These are phyloP conservation scores for Heterodera schachtii DNA, from an alignment of 1,140 invertebrate genomes.

Conservation along the genomic window DNA sequence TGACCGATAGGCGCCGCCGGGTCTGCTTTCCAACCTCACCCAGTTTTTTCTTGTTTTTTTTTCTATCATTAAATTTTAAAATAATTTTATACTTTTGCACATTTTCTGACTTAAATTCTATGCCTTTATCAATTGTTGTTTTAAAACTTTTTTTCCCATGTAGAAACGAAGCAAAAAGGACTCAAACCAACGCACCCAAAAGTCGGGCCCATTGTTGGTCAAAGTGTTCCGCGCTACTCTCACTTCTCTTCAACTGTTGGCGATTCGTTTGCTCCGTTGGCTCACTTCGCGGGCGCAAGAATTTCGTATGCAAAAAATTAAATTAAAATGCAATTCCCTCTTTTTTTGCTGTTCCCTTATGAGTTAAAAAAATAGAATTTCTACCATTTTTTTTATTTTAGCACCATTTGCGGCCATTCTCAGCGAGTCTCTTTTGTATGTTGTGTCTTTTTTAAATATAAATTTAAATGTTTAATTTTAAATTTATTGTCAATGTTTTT, in stretches of 20 bases:
- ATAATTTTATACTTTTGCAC: no score
- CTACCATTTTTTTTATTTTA: slow-evolving; percentile 42
- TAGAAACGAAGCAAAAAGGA: slow-evolving; percentile 53
- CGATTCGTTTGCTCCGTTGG: slow-evolving; percentile 53
- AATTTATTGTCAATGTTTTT: no score
- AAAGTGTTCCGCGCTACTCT: slow-evolving; percentile 50
- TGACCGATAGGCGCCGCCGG: no score
- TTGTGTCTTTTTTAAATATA: background rate
- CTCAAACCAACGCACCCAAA: slow-evolving; percentile 55
- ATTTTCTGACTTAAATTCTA: no score
- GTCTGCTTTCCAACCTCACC: no score
- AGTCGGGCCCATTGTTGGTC: slow-evolving; percentile 55
- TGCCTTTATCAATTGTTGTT: no score
- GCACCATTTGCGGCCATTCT: slow-evolving; percentile 55
- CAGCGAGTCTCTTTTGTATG: slow-evolving; percentile 54
- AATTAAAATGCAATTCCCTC: background rate
- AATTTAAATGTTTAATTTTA: background rate
- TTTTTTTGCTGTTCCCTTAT: no score
- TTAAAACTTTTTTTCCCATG: slow-evolving; percentile 24
- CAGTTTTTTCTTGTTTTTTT: no score
- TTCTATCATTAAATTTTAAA: no score
- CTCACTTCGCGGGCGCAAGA: slow-evolving; percentile 48
- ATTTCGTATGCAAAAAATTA: slow-evolving; percentile 26
- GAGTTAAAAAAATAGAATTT: no score
- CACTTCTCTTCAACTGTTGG: slow-evolving; percentile 49